phyloP scores from a whole-genome alignment of 2,113 vertebrate genomes.

The Smithornis capensis region DNA sequence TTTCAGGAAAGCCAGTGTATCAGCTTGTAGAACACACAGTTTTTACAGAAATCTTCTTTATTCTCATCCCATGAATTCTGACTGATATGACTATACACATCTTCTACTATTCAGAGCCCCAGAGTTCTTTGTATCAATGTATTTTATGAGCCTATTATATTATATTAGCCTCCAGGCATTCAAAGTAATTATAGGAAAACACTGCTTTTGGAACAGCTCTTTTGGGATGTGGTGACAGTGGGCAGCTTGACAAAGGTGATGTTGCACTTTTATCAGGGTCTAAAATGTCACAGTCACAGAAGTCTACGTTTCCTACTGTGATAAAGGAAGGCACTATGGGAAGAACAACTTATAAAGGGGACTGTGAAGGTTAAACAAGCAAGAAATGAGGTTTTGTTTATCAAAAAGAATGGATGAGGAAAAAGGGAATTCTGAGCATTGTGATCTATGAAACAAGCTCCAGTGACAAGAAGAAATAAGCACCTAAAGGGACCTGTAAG shows the following conservation, averaged over 20 bases:
- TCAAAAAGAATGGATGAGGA: not conserved
- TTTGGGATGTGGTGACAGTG: fast-evolving
- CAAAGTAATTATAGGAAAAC: not conserved
- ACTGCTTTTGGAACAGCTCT: not conserved
- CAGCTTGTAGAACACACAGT: not conserved
- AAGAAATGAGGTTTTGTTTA: not conserved
- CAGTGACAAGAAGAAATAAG: not conserved
- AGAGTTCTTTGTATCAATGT: not conserved
- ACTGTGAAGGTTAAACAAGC: not conserved
- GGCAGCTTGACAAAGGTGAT: not conserved
- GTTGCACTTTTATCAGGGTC: not conserved
- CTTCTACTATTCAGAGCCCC: not conserved
- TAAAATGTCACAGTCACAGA: not conserved
- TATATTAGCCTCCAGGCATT: not conserved
- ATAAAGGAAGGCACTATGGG: not conserved
- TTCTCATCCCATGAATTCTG: not conserved
- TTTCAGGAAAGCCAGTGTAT: not conserved
- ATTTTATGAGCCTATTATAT: not conserved
- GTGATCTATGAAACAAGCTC: not conserved
- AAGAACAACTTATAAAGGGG: not conserved
- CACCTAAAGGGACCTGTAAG: not conserved
- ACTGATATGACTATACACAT: not conserved
- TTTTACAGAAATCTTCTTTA: not conserved
- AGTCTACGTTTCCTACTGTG: not conserved
- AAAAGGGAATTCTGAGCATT: not conserved